phyloP scores from a whole-genome alignment of 2,113 vertebrate genomes.

The Tapirus terrestris region DNA sequence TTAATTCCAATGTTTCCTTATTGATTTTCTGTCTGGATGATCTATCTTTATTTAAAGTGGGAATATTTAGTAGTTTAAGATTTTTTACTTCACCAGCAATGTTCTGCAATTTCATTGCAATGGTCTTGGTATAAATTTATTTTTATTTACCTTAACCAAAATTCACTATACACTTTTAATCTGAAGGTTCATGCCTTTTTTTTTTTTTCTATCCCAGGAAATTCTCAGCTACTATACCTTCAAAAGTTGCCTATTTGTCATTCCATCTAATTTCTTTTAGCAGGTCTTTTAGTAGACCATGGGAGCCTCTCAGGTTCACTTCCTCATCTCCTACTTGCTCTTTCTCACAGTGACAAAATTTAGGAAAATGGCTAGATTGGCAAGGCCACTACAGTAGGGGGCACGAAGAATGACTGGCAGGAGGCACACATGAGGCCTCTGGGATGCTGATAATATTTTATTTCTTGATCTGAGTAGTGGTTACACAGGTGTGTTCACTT shows the following conservation, averaged over 20 bases:
- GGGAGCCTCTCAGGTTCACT: neutral
- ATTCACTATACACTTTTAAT: neutral
- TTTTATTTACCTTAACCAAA: neutral
- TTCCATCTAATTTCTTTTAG: neutral
- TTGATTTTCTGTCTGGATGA: too few species aligned
- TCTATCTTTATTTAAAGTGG: too few species aligned
- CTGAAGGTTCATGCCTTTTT: neutral
- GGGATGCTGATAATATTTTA: too few species aligned
- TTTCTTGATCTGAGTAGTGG: too few species aligned
- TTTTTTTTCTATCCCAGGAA: neutral
- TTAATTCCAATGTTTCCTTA: too few species aligned
- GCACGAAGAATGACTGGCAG: neutral
- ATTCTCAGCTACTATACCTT: neutral
- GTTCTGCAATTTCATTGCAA: neutral
- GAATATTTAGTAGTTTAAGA: neutral
- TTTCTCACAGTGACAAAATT: neutral
- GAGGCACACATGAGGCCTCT: neutral
- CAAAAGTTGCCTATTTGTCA: neutral
- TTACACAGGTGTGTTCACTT: neutral
- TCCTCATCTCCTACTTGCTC: neutral
- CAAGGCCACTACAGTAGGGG: neutral
- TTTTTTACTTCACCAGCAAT: neutral
- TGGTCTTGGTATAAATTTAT: neutral
- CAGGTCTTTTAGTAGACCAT: neutral
- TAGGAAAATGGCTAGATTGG: neutral